Evolutionary conservation across 2,797 vertebrate genomes (phyloP), one percentile per base, ranked within the genome.

Genomic region (Psittacula derbiana): DNA sequence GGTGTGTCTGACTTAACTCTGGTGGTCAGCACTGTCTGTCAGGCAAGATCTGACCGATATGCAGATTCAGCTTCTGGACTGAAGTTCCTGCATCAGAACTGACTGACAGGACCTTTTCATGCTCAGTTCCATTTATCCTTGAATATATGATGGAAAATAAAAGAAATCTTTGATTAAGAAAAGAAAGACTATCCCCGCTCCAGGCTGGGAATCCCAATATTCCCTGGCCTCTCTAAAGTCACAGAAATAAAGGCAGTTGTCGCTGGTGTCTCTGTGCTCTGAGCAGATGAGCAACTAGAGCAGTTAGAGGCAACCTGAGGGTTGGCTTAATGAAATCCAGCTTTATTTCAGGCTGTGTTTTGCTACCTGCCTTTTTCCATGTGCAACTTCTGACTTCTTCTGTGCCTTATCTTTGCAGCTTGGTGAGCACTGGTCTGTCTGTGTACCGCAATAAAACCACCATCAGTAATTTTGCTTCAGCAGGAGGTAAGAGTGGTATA

Each of bases 401-500:
- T 88, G n/a, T 88, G 62, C 69, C n/a, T 94, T 75, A 0, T n/a
- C 74, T 84, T 89, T 61, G n/a, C 91, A 99, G 99, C 65, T 92
- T 97, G 19, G 98, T 98, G 96, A 99, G 98, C 96, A 99, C 98
- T 0, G 98, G 98, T 1, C 94, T 99, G 90, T 98, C 98, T 28
- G 98, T 97, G 10, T 99, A 99, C 97, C 97, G 97, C 44, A 97
- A 99, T 97, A 98, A 98, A 96, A 97, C 97, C 24, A 53, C 97
- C 58, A 10, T 99, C 62, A 95, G 98, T 80, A 97, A 99, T 66
- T 99, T 98, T 33, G 97, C 97, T 44, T 97, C 98, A n/a, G 99
- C 99, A 43, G 99, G 99, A 98, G 99, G 99, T 99, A 97, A 99
- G 98, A 19, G 36, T 46, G 72, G 88, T 93, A 9, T 58, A 15